Conservation (phyloP, 2,113 vertebrate species). For the Oreotragus oreotragus region DNA sequence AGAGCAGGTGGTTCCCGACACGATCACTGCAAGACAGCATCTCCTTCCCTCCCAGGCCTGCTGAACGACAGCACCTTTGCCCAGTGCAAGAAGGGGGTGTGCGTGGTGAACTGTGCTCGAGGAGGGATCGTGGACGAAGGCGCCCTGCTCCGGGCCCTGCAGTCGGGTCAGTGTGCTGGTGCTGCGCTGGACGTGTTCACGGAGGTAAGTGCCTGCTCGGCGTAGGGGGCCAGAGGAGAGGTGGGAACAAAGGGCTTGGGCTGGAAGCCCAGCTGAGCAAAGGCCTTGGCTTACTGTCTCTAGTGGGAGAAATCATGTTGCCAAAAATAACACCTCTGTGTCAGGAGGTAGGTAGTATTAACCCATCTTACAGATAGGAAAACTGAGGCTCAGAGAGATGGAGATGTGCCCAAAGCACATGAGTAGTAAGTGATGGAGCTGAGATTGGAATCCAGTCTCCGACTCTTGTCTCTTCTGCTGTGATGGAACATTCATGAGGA, state of each 20-base stretch:
- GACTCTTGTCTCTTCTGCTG: background rate
- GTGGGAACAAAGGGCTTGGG: background rate
- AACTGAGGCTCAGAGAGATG: background rate
- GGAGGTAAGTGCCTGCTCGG: slow-evolving; percentile 78
- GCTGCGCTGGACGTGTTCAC: slow-evolving; percentile 96
- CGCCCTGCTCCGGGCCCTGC: slow-evolving; percentile 90
- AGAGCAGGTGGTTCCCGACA: accelerated
- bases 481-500: background rate
- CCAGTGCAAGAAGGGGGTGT: slow-evolving; percentile 93
- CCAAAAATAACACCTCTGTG: background rate
- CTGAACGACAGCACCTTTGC: slow-evolving; percentile 90
- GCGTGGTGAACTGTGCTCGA: slow-evolving; percentile 96
- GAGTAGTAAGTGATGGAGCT: background rate
- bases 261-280: background rate
- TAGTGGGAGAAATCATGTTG: background rate
- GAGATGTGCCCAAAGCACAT: background rate
- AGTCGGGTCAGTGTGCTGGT: slow-evolving; percentile 93
- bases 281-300: background rate
- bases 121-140: slow-evolving; percentile 95
- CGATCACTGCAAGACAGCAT: accelerated
- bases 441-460: background rate
- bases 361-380: background rate
- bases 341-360: background rate
- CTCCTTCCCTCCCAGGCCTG: slow-evolving; percentile 80
- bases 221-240: accelerated